Conservation (phyloP, 2,888 invertebrate species). For the Gymnocheta viridis region DNA sequence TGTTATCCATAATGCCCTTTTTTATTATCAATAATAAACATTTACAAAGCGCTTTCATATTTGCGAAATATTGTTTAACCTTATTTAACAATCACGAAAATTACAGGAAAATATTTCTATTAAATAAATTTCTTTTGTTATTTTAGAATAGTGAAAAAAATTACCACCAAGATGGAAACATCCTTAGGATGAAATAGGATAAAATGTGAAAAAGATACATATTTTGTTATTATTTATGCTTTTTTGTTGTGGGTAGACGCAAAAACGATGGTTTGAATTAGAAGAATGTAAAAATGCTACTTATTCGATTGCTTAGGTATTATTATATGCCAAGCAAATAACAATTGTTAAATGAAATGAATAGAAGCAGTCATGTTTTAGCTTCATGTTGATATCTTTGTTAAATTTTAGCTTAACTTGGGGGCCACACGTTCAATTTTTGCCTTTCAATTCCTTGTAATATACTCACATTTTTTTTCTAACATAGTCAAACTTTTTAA, state of each 20-base stretch:
- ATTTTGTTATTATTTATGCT: neutral
- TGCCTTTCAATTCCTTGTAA: too few relatives aligned
- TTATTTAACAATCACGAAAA: neutral
- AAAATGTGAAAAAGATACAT: too few relatives aligned
- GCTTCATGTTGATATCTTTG: too few relatives aligned
- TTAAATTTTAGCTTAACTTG: too few relatives aligned
- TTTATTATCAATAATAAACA: neutral
- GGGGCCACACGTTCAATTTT: too few relatives aligned
- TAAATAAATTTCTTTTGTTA: conserved; percentile 25
- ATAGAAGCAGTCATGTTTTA: neutral
- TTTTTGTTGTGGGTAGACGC: neutral
- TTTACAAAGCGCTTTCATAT: neutral
- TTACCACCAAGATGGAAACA: conserved; percentile 35
- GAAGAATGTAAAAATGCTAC: neutral
- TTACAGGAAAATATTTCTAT: neutral
- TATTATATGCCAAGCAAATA: neutral
- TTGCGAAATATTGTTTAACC: neutral
- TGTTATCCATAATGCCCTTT: neutral
- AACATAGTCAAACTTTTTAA: too few relatives aligned
- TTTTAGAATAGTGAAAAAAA: conserved; percentile 24
- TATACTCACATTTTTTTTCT: too few relatives aligned
- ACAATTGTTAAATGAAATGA: neutral
- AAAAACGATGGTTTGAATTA: neutral
- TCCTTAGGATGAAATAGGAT: neutral
- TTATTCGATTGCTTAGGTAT: neutral